Base-by-base conservation (phyloP, 2,113 vertebrate species). In the Rutilus rutilus region DNA sequence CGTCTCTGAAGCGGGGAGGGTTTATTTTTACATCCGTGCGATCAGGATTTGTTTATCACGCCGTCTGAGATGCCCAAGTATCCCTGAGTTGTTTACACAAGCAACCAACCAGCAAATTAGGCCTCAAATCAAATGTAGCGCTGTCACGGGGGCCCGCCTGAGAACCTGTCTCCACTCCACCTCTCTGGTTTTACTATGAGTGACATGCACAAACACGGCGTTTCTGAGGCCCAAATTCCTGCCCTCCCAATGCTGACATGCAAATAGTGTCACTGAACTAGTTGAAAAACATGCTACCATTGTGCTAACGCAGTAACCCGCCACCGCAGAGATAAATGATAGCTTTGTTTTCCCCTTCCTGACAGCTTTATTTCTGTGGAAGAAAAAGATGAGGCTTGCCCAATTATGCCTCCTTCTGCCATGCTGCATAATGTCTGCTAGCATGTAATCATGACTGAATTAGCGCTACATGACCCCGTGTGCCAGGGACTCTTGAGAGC, bases 151-250 rank as follows among this genome's bases (percentile, higher is more conserved):
- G 91, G 88, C 86, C 86, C 80, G 90, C 88, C 91, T 91, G 87
- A 90, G 95, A 94, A 94, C 89, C 81, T 90, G 62, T 87, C 92
- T 90, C 83, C 67, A 65, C 90, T 83, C 87, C 87, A 78, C 91
- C 86, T 85, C 84, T 88, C 89, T 88, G 89, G 5, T 82, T 39
- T 86, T 59, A 90, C 64, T 91, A 87, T 87, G 93, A 96, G 92
- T 94, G 93, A 94, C 91, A 94, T 93, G 91, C 91, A 92, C 93
- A 94, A 95, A 94, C 87, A 94, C 84, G 84, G 89, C 30, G 54
- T 91, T 89, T 89, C 90, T 85, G 90, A 3, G 27, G 78, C 87
- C 88, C 85, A 89, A 90, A 89, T 89, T 88, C 90, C 89, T 90
- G 90, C 88, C 90, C 89, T 86, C 87, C 90, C 71, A 12, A 33